These are phyloP conservation scores for Pogonocherus hispidulus DNA, from an alignment of 2,888 invertebrate species.

Conservation along the genomic window DNA sequence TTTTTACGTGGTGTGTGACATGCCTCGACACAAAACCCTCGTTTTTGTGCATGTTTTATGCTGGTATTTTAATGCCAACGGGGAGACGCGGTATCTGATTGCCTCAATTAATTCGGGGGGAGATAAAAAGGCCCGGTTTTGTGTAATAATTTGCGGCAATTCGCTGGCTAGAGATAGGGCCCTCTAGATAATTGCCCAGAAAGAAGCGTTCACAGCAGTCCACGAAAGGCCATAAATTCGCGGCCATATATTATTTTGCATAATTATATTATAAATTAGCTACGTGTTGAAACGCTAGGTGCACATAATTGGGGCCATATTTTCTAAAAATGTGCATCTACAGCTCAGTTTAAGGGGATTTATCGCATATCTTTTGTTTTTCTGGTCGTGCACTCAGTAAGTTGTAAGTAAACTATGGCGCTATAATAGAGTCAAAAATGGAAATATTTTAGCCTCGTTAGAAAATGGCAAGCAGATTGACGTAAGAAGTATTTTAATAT, in stretches of 20 bases:
- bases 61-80: conserved; percentile 8
- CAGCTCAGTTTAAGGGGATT: background rate
- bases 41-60: conserved; percentile 7
- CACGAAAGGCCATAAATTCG: conserved; percentile 12
- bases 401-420: background rate
- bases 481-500: too few relatives aligned
- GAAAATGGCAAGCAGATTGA: background rate
- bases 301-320: conserved; percentile 14
- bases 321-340: conserved; percentile 7
- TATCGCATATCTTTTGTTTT: background rate
- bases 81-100: conserved; percentile 2
- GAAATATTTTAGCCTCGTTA: background rate
- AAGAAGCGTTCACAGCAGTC: conserved; percentile 2
- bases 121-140: conserved; percentile 15
- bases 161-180: conserved; percentile 10
- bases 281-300: conserved; percentile 15
- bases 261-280: conserved; percentile 17
- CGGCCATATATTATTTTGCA: conserved; percentile 10
- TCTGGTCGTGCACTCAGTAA: background rate
- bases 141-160: conserved; percentile 16
- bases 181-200: conserved; percentile 4
- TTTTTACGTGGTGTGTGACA: background rate
- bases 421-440: background rate
- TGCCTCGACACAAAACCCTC: background rate
- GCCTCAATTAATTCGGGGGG: conserved; percentile 7